phyloP scores from a whole-genome alignment of 2,797 vertebrate genomes.

The Myotis findleyi region DNA sequence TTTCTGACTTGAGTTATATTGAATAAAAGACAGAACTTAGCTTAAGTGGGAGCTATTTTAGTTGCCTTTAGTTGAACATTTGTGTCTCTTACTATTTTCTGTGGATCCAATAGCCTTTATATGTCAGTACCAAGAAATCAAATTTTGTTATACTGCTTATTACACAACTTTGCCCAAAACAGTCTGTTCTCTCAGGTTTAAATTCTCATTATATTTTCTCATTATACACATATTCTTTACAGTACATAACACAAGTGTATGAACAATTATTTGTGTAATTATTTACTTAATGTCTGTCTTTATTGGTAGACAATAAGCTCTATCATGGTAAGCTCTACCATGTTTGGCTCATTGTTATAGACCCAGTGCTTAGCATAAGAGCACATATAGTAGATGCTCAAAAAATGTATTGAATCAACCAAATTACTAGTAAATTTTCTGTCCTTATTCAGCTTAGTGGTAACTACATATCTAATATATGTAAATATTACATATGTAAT shows the following conservation, averaged over 20 bases:
- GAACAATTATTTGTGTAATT: conserved; percentile 42
- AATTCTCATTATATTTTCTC: background rate
- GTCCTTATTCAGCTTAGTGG: background rate
- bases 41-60: background rate
- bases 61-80: background rate
- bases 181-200: background rate
- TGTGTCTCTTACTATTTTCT: background rate
- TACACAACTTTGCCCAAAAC: background rate
- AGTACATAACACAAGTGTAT: background rate
- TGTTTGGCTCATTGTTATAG: background rate
- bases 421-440: background rate
- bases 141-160: background rate
- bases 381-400: background rate
- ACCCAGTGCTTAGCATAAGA: background rate
- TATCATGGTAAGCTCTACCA: background rate
- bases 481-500: background rate
- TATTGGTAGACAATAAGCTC: background rate
- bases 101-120: background rate
- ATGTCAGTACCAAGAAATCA: background rate
- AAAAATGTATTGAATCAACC: background rate
- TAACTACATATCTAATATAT: background rate
- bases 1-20: conserved; percentile 16
- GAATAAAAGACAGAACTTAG: background rate
- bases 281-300: conserved; percentile 24
- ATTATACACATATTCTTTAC: background rate